Evolutionary conservation across 1,140 invertebrate genomes (phyloP).

Genomic region (Pemphigus obesinymphae): DNA sequence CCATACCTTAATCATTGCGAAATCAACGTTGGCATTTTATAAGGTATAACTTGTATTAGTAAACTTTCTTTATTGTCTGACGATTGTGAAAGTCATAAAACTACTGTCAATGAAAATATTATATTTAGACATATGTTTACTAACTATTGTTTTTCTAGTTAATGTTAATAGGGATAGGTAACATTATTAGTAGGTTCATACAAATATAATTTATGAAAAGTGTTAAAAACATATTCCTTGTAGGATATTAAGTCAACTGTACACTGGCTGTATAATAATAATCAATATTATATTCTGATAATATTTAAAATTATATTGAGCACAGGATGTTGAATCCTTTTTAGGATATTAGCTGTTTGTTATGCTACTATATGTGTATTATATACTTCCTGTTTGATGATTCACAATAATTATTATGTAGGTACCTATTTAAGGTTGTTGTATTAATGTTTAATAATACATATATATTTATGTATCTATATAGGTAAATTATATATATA

Average conservation of each 20-base stretch:
- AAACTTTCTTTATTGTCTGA: neutral
- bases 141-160: too few relatives aligned
- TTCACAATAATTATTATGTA: constrained; percentile 3
- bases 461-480: neutral
- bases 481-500: too few relatives aligned
- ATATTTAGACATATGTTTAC: neutral
- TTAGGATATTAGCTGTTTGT: neutral
- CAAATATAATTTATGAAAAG: too few relatives aligned
- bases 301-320: neutral
- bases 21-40: neutral
- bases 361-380: neutral
- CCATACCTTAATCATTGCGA: neutral
- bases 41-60: neutral
- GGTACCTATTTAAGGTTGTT: neutral
- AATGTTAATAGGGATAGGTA: too few relatives aligned
- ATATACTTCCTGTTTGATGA: constrained; percentile 2
- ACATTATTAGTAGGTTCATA: too few relatives aligned
- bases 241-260: neutral
- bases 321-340: neutral
- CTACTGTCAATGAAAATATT: neutral
- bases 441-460: neutral
- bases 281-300: neutral
- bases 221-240: too few relatives aligned
- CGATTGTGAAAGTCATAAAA: neutral
- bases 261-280: neutral